These are phyloP conservation scores for Netelia melanura DNA, from an alignment of 2,888 invertebrate species.

Conservation along the genomic window DNA sequence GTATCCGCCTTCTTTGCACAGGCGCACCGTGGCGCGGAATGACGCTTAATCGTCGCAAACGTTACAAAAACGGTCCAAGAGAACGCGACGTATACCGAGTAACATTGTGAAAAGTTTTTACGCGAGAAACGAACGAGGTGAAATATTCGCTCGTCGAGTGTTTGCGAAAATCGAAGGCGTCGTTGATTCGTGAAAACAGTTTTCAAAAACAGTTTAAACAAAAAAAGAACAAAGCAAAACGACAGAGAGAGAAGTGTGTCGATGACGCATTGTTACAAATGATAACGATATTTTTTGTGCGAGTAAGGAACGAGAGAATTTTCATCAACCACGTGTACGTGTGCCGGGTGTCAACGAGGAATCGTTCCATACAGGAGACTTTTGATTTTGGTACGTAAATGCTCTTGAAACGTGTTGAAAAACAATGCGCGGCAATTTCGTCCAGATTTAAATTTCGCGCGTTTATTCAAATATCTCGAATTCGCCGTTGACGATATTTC, in stretches of 20 bases:
- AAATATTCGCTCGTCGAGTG: too few species aligned
- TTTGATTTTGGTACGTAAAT: not conserved
- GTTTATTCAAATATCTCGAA: not conserved
- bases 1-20: not conserved
- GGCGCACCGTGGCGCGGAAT: not conserved
- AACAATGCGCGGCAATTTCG: conserved; percentile 14
- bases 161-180: not conserved
- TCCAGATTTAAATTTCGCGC: conserved; percentile 33
- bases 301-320: not conserved
- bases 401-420: not conserved
- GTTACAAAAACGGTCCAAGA: not conserved
- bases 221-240: not conserved
- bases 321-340: not conserved
- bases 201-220: not conserved
- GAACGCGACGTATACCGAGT: not conserved
- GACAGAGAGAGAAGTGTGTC: not conserved
- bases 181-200: not conserved
- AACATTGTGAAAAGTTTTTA: too few species aligned
- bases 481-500: not conserved
- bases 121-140: too few species aligned
- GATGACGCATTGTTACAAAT: not conserved
- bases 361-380: not conserved
- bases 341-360: not conserved
- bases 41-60: not conserved
- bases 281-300: not conserved